These are phyloP conservation scores for Augochlorella aurata DNA, from an alignment of 2,888 invertebrate genomes.

Conservation along the genomic window DNA sequence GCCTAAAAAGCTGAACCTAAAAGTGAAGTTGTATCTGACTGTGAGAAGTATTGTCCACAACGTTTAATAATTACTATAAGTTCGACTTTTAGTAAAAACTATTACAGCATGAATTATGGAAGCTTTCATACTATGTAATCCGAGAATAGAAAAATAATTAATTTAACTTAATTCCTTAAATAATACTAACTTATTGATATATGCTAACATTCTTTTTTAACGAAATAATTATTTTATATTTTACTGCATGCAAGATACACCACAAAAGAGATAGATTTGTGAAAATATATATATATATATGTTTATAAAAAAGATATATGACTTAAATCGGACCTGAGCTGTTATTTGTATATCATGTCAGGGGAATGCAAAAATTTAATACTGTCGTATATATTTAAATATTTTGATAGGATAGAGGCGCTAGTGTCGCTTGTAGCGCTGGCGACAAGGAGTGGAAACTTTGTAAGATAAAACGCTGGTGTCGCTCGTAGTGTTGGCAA, in stretches of 20 bases:
- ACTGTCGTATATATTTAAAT: constrained; percentile 55
- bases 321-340: neutral
- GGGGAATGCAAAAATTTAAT: constrained; percentile 30
- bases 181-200: constrained; percentile 13
- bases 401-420: no score
- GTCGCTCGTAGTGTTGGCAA: no score
- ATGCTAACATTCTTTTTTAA: neutral
- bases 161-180: constrained; percentile 26
- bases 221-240: constrained; percentile 6
- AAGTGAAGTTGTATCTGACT: constrained; percentile 82
- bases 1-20: constrained; percentile 83
- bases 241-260: neutral
- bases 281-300: neutral
- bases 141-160: constrained; percentile 1
- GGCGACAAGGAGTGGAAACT: no score
- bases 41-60: constrained; percentile 78
- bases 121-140: neutral
- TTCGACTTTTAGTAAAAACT: neutral
- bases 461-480: no score
- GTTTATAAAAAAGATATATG: neutral
- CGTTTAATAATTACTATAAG: constrained; percentile 33
- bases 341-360: neutral
- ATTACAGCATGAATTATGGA: constrained; percentile 8
- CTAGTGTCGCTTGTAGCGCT: no score
- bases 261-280: neutral